Conservation (phyloP, 2,797 vertebrate species). For the Tokudaia tokunoshimensis region DNA sequence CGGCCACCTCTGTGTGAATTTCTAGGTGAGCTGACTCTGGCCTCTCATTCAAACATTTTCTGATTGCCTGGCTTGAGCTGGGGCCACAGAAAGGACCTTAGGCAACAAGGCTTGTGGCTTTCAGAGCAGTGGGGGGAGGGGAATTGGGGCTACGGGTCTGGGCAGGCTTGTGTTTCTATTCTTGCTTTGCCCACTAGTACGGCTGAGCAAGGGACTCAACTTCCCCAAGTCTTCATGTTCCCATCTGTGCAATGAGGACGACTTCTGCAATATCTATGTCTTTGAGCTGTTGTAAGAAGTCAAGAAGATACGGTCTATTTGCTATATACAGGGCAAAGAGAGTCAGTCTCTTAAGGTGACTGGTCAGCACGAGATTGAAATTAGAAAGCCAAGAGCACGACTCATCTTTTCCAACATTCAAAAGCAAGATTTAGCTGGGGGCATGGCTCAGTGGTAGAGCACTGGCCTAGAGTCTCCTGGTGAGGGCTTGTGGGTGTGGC, state of each 20-base stretch:
- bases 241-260: background rate
- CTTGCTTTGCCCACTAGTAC: background rate
- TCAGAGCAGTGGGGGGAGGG: background rate
- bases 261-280: background rate
- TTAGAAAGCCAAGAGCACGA: too few relatives aligned
- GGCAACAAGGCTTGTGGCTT: fast-evolving
- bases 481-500: background rate
- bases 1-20: background rate
- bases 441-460: background rate
- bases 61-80: background rate
- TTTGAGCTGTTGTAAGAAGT: background rate
- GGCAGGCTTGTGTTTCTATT: background rate
- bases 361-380: background rate
- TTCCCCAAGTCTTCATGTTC: background rate
- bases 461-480: background rate
- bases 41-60: background rate
- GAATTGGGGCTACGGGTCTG: fast-evolving
- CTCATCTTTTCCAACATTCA: background rate
- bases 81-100: background rate
- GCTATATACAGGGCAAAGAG: background rate
- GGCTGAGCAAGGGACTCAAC: background rate
- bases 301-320: background rate
- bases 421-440: background rate
- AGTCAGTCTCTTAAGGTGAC: background rate
- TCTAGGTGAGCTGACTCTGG: background rate